Conservation (phyloP, 2,113 vertebrate species). For the Oreochromis spilurus region DNA sequence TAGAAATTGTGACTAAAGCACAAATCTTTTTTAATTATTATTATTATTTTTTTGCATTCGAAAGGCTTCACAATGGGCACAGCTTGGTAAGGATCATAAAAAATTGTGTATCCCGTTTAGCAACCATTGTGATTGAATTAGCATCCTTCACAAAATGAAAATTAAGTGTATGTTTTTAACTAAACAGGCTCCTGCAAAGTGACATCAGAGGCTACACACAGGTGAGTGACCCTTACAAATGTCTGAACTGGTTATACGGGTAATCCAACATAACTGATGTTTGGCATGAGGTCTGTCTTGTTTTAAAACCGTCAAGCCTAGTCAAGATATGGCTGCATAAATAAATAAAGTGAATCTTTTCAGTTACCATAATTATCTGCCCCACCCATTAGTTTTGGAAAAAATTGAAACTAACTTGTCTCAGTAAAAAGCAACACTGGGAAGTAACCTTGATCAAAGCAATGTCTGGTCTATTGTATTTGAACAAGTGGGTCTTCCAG, state of each 20-base stretch:
- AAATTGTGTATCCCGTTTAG: fast-evolving
- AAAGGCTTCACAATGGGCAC: background rate
- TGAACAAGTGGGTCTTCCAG: background rate
- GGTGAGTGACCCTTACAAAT: background rate
- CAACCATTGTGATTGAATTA: background rate
- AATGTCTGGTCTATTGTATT: background rate
- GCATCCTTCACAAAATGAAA: background rate
- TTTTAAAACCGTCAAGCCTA: background rate
- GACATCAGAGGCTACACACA: background rate
- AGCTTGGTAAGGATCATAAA: background rate
- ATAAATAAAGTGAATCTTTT: background rate
- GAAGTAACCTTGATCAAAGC: background rate
- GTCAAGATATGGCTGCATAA: background rate
- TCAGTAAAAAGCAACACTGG: fast-evolving
- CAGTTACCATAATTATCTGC: fast-evolving
- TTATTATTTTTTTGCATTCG: background rate
- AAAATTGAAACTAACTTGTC: background rate
- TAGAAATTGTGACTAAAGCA: background rate
- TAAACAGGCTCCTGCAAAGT: background rate
- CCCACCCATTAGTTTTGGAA: background rate
- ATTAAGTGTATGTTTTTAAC: background rate
- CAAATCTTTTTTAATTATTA: background rate
- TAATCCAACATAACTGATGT: background rate
- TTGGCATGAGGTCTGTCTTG: background rate
- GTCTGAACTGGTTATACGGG: background rate